A percentile compares a stretch with the other conserved stretches of the same genome.
phyloP scores from a whole-genome alignment of 2,888 invertebrate genomes.

The Sesia apiformis region DNA sequence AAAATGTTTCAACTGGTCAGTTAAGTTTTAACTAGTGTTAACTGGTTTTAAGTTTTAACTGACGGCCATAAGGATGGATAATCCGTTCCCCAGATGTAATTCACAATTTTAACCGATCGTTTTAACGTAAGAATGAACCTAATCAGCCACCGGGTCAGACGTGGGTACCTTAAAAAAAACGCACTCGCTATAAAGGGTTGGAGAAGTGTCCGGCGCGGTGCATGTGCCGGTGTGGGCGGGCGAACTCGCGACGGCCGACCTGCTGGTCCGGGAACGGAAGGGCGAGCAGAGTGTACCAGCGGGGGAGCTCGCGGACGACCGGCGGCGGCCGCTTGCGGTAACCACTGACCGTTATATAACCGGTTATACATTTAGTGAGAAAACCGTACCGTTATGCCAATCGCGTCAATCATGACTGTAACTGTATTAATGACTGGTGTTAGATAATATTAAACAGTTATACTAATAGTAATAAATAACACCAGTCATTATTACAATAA shows the following conservation, averaged over 20 bases:
- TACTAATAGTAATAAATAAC: too few species aligned
- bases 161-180: conserved; percentile 59
- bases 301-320: conserved; percentile 77
- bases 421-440: too few species aligned
- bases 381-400: too few species aligned
- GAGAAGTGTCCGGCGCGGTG: conserved; percentile 92
- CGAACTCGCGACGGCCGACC: conserved; percentile 89
- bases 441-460: too few species aligned
- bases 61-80: neutral
- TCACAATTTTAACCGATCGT: neutral
- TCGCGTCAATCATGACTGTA: too few species aligned
- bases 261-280: conserved; percentile 95
- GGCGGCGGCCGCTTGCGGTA: conserved; percentile 46
- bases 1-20: too few species aligned
- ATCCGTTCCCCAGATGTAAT: neutral
- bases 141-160: conserved; percentile 54
- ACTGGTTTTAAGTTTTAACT: too few species aligned
- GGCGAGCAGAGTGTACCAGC: conserved; percentile 93
- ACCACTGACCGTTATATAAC: conserved; percentile 28
- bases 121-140: neutral
- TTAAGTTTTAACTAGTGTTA: too few species aligned
- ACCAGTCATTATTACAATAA: too few species aligned
- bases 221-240: conserved; percentile 80
- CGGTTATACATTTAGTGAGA: neutral
- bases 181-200: conserved; percentile 80